A percentile compares a stretch with the other conserved stretches of the same genome.
Conservation (phyloP, 2,888 invertebrate genomes). For the Antheraea yamamai region DNA sequence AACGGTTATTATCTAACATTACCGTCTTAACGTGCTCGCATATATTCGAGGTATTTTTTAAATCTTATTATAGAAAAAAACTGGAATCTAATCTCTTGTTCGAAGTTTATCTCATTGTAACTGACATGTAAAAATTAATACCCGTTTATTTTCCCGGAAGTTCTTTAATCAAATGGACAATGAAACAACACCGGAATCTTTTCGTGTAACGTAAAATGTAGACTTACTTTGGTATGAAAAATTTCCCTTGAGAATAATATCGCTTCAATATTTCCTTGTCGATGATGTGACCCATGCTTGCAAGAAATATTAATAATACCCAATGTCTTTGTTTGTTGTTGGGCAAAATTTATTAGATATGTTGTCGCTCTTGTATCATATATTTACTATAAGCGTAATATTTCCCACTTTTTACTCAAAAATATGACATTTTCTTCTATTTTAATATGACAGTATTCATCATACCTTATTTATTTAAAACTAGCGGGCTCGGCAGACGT, state of each 20-base stretch:
- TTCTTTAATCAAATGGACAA: constrained; percentile 2
- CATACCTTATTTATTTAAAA: not conserved
- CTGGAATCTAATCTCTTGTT: not conserved
- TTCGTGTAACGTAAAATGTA: not conserved
- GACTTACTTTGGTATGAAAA: not conserved
- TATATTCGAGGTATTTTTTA: too few species aligned
- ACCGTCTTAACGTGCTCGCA: too few species aligned
- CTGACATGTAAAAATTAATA: not conserved
- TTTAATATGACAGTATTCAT: not conserved
- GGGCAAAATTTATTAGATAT: not conserved
- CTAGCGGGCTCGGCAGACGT: too few species aligned
- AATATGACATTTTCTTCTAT: not conserved
- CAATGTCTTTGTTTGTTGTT: constrained; percentile 5
- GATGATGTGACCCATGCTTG: not conserved
- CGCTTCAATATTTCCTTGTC: not conserved
- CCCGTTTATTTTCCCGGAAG: not conserved
- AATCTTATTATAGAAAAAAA: not conserved
- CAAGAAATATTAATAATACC: not conserved
- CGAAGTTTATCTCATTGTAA: not conserved
- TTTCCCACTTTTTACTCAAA: not conserved
- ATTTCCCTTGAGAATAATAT: not conserved
- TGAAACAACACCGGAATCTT: not conserved
- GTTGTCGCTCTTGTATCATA: not conserved
- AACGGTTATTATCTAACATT: too few species aligned
- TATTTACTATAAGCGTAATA: not conserved